Evolutionary conservation across 2,113 vertebrate genomes (phyloP).

Genomic region (Onychostruthus taczanowskii): DNA sequence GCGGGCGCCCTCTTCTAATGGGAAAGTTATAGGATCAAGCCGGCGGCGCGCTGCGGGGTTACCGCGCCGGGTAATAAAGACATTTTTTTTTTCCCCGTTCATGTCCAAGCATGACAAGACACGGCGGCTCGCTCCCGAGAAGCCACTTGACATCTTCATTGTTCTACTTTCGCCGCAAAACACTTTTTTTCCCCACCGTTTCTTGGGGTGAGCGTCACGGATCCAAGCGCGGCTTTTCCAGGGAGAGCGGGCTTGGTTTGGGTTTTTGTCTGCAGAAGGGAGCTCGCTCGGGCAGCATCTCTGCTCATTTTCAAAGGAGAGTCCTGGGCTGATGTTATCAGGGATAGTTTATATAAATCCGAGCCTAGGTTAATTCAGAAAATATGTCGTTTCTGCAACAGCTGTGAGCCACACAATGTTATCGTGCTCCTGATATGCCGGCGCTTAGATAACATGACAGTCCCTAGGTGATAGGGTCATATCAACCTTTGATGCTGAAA

Average conservation of each 20-base stretch:
- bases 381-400: conserved; percentile 36
- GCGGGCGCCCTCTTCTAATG: conserved; percentile 57
- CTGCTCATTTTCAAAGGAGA: conserved; percentile 28
- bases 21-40: conserved; percentile 63
- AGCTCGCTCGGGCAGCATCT: neutral
- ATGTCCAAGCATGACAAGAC: conserved; percentile 63
- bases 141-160: conserved; percentile 70
- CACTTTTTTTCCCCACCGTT: neutral
- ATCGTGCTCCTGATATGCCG: conserved; percentile 41
- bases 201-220: neutral
- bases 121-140: conserved; percentile 22
- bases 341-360: conserved; percentile 32
- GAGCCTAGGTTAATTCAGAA: conserved; percentile 42
- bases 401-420: conserved; percentile 46
- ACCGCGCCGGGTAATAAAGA: conserved; percentile 67
- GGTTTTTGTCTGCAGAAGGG: neutral
- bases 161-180: conserved; percentile 14
- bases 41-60: conserved; percentile 49
- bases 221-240: neutral
- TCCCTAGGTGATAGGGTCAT: conserved; percentile 27
- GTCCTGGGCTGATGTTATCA: conserved; percentile 41
- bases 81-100: conserved; percentile 54
- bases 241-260: neutral
- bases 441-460: conserved; percentile 48
- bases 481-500: conserved; percentile 51